A percentile compares a stretch with the other conserved stretches of the same genome.
Conservation (phyloP, 1,140 invertebrate species). For the Brachionus manjavacas region DNA sequence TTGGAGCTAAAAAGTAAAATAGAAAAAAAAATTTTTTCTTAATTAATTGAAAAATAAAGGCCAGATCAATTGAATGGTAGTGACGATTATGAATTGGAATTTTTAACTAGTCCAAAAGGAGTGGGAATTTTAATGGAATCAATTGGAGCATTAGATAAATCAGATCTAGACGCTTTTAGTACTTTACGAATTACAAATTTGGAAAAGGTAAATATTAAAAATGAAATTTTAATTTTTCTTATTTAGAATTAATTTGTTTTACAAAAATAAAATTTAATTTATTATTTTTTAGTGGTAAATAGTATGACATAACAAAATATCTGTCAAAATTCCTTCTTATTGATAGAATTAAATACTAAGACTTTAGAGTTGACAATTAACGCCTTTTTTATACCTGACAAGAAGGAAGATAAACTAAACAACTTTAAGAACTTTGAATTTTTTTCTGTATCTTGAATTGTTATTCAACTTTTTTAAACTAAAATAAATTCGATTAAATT, state of each 20-base stretch:
- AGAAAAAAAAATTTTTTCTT: not conserved
- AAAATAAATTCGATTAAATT: not conserved
- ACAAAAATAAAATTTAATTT: no score
- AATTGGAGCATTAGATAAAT: not conserved
- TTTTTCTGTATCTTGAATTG: no score
- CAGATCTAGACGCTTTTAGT: not conserved
- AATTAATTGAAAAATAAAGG: not conserved
- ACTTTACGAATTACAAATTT: not conserved
- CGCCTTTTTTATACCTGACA: no score
- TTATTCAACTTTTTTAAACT: no score
- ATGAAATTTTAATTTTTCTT: no score
- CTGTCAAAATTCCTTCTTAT: no score
- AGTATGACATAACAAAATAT: no score
- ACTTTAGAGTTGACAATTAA: no score
- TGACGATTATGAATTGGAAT: not conserved
- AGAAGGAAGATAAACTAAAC: no score
- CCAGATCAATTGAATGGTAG: not conserved
- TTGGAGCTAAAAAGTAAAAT: not conserved
- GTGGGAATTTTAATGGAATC: not conserved
- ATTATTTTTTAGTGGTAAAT: no score
- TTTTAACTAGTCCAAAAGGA: conserved; percentile 27
- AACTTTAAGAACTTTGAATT: no score
- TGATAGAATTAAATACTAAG: no score
- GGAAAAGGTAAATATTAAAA: not conserved
- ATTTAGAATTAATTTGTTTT: not conserved